Evolutionary conservation across 2,797 vertebrate species (phyloP), one percentile per base, ranked within the genome.

Genomic region (Hypotaenidia okinawae): DNA sequence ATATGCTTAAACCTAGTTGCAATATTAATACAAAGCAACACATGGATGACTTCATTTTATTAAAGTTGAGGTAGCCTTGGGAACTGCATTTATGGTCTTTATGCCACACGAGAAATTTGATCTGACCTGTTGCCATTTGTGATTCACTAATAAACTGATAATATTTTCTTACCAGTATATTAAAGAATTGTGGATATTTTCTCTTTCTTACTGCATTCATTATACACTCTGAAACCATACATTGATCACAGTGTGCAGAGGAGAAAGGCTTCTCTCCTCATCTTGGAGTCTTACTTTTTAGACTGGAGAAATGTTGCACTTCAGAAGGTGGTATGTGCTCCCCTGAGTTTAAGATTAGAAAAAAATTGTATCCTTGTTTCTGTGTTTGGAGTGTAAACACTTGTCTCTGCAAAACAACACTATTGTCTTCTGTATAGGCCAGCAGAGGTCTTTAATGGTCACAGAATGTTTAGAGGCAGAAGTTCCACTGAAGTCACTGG

Each of bases 31-130:
- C 90, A 96, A 97, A 97, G 94, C 89, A 97, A 94, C 93, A 96
- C 93, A 95, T 96, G 96, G 97, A 98, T 98, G 97, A 98, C 96
- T 98, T 98, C 97, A 97, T 98, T 97, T 97, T 97, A 97, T 97
- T 97, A 97, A 98, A 97, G 95, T 64, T 97, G 96, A 97, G 94
- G 96, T 94, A 97, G 97, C 96, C 93, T 79, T 49, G 69, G 91
- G 97, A 98, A 88, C 86, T 96, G 92, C 92, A 95, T 97, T 97
- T 95, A 97, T 97, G 96, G 94, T 96, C 93, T 94, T 93, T 87
- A 90, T 2, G 12, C 64, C 33, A 88, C 83, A 75, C 0, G 15
- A 97, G 94, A 96, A 96, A 95, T 96, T 95, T 96, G 85, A 96
- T 95, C 93, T 97, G 97, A 97, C 97, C 97, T 93, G 70, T 90